Evolutionary conservation across 1,140 invertebrate genomes (phyloP).

Genomic region (Drosophila ogumai): DNA sequence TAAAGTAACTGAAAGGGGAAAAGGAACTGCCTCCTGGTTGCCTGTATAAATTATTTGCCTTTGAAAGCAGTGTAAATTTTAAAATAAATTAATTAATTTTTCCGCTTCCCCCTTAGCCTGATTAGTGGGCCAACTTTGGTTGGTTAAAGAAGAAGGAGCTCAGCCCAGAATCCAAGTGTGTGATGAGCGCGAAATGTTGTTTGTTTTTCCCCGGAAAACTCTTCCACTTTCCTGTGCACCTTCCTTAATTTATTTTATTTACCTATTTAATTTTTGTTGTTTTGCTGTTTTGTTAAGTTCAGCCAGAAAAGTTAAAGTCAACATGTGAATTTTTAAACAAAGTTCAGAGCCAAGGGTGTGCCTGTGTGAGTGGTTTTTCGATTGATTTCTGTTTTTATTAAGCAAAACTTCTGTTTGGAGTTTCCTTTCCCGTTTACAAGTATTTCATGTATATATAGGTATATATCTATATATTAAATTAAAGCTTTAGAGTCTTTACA

Average conservation of each 20-base stretch:
- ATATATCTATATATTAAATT: slow-evolving; percentile 44
- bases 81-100: background rate
- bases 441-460: slow-evolving; percentile 20
- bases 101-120: background rate
- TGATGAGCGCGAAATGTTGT: slow-evolving; percentile 35
- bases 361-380: slow-evolving; percentile 24
- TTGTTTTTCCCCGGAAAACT: slow-evolving; percentile 41
- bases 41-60: slow-evolving; percentile 25
- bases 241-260: slow-evolving; percentile 3
- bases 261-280: slow-evolving; percentile 10
- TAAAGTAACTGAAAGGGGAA: slow-evolving; percentile 27
- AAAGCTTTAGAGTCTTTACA: slow-evolving; percentile 64
- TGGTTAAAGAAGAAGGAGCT: slow-evolving; percentile 13
- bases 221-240: slow-evolving; percentile 35
- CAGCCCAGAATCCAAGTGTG: slow-evolving; percentile 27
- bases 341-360: background rate
- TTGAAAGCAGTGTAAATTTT: slow-evolving; percentile 19
- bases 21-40: slow-evolving; percentile 2
- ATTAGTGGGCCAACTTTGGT: slow-evolving; percentile 6
- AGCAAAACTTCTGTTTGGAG: slow-evolving; percentile 28
- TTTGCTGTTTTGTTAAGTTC: slow-evolving; percentile 7
- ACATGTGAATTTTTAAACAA: slow-evolving; percentile 54
- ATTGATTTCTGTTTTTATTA: slow-evolving; percentile 57
- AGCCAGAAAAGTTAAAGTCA: slow-evolving; percentile 52
- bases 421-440: slow-evolving; percentile 18